Conservation (phyloP, 2,888 invertebrate species). For the Eupithecia insigniata region DNA sequence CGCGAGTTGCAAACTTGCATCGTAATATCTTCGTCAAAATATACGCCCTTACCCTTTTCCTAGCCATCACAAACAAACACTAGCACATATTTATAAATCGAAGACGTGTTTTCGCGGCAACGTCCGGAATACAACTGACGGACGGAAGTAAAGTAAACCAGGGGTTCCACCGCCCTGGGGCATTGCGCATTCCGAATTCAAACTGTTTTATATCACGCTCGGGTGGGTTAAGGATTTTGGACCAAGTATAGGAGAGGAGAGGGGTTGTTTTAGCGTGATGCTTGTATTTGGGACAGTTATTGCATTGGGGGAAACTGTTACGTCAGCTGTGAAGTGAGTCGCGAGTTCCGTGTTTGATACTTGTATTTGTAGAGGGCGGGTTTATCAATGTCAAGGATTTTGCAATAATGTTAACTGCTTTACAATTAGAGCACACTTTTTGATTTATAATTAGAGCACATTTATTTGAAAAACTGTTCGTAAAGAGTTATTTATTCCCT, state of each 20-base stretch:
- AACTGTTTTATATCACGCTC: constrained; percentile 56
- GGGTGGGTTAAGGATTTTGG: constrained; percentile 39
- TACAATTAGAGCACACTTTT: too few relatives aligned
- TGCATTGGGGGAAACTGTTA: constrained; percentile 39
- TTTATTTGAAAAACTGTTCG: neutral
- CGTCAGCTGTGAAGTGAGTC: constrained; percentile 45
- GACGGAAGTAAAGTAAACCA: constrained; percentile 49
- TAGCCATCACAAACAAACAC: constrained; percentile 64
- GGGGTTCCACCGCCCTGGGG: constrained; percentile 66
- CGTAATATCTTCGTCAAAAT: constrained; percentile 42
- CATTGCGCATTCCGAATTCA: constrained; percentile 39
- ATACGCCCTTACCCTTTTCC: constrained; percentile 74
- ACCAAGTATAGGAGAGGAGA: constrained; percentile 41
- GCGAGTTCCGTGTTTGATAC: constrained; percentile 32
- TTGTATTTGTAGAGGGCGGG: constrained; percentile 32
- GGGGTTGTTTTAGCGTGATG: constrained; percentile 39
- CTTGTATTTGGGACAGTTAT: constrained; percentile 31
- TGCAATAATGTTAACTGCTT: constrained; percentile 1
- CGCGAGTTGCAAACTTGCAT: constrained; percentile 36
- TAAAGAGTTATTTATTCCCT: too few relatives aligned
- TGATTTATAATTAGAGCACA: neutral
- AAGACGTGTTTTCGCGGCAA: constrained; percentile 54
- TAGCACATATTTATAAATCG: constrained; percentile 21
- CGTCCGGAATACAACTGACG: constrained; percentile 61
- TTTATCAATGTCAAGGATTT: constrained; percentile 36